Conservation (phyloP, 1,140 invertebrate species). For the Contarinia nasturtii region DNA sequence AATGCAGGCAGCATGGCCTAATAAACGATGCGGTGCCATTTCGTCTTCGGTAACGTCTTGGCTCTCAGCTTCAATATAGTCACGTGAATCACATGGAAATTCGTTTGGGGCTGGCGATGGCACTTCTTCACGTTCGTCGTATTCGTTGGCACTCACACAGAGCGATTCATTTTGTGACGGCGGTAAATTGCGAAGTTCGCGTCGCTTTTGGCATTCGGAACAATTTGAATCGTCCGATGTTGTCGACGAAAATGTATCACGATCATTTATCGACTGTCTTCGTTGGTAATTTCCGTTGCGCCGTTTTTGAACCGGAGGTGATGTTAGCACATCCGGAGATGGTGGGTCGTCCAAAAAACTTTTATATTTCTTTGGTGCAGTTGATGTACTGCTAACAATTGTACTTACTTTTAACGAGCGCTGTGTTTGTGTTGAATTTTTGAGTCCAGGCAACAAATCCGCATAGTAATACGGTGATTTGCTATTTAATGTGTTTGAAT, state of each 20-base stretch:
- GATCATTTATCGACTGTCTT: conserved; percentile 32
- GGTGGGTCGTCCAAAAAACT: conserved; percentile 11
- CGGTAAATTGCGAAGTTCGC: conserved; percentile 27
- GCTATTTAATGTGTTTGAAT: conserved; percentile 9
- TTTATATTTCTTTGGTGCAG: not conserved
- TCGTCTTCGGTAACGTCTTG: conserved; percentile 20
- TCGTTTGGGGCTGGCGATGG: conserved; percentile 4
- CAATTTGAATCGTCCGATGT: conserved; percentile 23
- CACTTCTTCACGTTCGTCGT: not conserved
- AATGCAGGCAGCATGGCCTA: conserved; percentile 38
- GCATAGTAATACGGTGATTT: conserved; percentile 61
- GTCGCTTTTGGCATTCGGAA: conserved; percentile 21
- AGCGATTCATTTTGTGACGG: conserved; percentile 27
- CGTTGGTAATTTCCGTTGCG: conserved; percentile 29
- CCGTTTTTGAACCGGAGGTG: too few species aligned
- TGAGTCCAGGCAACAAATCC: conserved; percentile 31
- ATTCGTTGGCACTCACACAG: conserved; percentile 6
- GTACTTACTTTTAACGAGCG: too few species aligned
- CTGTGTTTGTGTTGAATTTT: too few species aligned
- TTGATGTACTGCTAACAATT: too few species aligned
- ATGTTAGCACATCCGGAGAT: conserved; percentile 18
- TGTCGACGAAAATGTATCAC: conserved; percentile 20
- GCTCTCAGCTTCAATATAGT: not conserved
- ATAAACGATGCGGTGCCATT: conserved; percentile 37
- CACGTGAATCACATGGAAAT: not conserved